A percentile compares a stretch with the other conserved stretches of the same genome.
Evolutionary conservation across 2,113 vertebrate genomes (phyloP).

Genomic region (Phrynocephalus versicolor): DNA sequence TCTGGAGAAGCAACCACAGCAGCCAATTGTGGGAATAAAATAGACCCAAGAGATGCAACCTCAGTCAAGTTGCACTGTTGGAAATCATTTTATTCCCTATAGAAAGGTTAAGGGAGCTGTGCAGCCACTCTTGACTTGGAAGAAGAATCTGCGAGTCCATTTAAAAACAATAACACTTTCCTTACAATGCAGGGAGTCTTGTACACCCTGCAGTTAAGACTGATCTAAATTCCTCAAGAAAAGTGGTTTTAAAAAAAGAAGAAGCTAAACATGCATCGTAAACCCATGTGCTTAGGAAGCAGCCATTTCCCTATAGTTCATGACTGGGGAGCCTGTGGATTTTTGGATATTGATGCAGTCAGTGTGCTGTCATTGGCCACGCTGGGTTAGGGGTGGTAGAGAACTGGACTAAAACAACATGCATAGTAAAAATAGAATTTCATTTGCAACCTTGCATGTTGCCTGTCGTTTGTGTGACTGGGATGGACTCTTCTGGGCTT

Average conservation of each 20-base stretch:
- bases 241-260: not conserved
- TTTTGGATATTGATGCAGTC: no score
- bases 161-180: not conserved
- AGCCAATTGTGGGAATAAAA: not conserved
- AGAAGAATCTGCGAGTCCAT: not conserved
- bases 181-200: not conserved
- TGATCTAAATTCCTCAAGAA: constrained; percentile 1
- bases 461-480: no score
- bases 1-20: not conserved
- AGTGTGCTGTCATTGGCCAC: no score
- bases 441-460: no score
- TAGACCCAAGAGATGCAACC: not conserved
- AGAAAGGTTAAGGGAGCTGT: not conserved
- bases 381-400: no score
- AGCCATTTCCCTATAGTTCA: no score
- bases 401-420: no score
- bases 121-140: constrained; percentile 10
- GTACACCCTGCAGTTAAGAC: not conserved
- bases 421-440: no score
- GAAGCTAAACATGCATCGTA: no score
- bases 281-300: no score
- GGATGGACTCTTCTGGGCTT: no score
- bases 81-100: accelerated
- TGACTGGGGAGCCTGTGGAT: no score
- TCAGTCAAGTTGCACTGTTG: not conserved